These are phyloP conservation scores for Nautilus pompilius DNA, from an alignment of 1,140 invertebrate species.

Conservation along the genomic window DNA sequence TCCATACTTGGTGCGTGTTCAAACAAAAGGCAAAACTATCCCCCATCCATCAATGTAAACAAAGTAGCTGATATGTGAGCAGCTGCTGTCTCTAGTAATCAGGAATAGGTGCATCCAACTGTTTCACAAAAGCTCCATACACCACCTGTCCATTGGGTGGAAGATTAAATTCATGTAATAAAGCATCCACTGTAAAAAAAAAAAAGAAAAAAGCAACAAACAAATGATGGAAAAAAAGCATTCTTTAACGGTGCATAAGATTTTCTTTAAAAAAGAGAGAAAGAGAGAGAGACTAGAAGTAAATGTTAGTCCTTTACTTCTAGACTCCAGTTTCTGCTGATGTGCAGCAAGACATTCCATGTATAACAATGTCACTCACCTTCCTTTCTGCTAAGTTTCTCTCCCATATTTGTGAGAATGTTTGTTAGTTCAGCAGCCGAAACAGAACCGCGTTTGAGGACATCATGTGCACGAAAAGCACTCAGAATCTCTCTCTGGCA, in stretches of 20 bases:
- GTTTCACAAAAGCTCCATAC: conserved; percentile 91
- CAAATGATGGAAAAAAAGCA: neutral
- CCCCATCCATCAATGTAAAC: no score
- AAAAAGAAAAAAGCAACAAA: conserved; percentile 6
- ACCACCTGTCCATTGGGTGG: conserved; percentile 75
- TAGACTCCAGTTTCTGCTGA: no score
- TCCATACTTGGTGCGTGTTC: no score
- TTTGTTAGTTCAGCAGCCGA: conserved; percentile 80
- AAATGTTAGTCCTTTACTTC: no score
- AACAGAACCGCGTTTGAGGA: conserved; percentile 70
- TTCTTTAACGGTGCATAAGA: no score
- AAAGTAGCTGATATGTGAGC: no score
- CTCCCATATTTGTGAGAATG: conserved; percentile 86
- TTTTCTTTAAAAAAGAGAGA: no score
- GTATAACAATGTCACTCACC: conserved; percentile 58
- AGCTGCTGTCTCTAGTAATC: no score
- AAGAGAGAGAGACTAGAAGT: no score
- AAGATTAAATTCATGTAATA: conserved; percentile 90
- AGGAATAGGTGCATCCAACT: conserved; percentile 87
- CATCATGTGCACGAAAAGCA: conserved; percentile 83
- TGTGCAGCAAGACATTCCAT: neutral
- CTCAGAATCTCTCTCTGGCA: conserved; percentile 84
- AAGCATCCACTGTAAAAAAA: conserved; percentile 75
- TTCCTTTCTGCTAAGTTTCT: conserved; percentile 84
- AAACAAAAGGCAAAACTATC: no score